Base-by-base conservation (phyloP, 2,888 invertebrate genomes). In the Muscina levida region DNA sequence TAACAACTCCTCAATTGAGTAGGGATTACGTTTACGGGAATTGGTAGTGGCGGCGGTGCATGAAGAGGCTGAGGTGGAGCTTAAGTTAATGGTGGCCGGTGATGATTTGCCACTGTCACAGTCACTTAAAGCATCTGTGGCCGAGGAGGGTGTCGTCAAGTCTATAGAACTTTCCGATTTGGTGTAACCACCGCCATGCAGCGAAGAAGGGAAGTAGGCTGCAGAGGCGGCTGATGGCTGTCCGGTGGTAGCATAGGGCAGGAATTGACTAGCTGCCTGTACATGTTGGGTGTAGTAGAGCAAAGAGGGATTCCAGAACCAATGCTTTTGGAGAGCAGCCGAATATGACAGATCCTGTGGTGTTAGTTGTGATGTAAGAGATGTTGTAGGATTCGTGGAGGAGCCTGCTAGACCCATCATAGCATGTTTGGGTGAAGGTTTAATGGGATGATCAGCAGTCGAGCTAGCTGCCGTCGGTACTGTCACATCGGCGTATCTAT, bases 1-100 rank as follows among this genome's bases (percentile, higher is more conserved):
- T 31, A 97, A 87, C 8, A 97, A 89, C 86, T 97, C 97, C 85
- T 96, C 97, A 87, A 97, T 97, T 1, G 96, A 96, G 87, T 97
- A 97, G 0, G 96, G 96, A 87, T 96, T 96, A 82, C 94, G 93
- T 88, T 96, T 90, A 17, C 89, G 87, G 42, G 86, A 86, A 68
- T 73, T 84, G 67, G 67, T 76, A 83, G 76, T 87, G 86, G 65
- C 86, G 85, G 19, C 66, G 10, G 71, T 75, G 15, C 71, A 81
- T 4, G 71, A n/a, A 15, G 75, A 19, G n/a, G 53, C 48, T 4
- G 76, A 75, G 0, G 82, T 72, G 19, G 78, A 73, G 11, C 72
- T 79, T n/a, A 77, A 71, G 17, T 79, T 66, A n/a, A 83, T 78
- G 0, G 88, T 87, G 5, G 89, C 87, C 17, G 90, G 91, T 1